Evolutionary conservation across 2,797 vertebrate genomes (phyloP).

Genomic region (Trachops cirrhosus): DNA sequence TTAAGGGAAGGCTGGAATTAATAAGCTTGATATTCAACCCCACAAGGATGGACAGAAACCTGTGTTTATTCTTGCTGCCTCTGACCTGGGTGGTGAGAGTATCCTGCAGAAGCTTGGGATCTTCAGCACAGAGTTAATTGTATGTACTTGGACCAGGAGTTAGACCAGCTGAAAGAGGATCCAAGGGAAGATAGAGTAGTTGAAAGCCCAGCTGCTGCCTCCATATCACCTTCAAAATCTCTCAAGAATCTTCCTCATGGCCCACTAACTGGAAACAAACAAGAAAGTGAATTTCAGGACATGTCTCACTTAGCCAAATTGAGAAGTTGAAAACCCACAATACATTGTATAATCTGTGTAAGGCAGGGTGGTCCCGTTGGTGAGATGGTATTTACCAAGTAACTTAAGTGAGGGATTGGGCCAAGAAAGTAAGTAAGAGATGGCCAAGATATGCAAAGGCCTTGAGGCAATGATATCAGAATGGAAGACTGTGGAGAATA

Average conservation of each 20-base stretch:
- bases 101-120: not conserved
- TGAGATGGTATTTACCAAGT: not conserved
- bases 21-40: not conserved
- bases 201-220: not conserved
- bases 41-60: not conserved
- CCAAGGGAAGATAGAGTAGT: not conserved
- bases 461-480: not conserved
- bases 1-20: not conserved
- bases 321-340: not conserved
- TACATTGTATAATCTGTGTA: not conserved
- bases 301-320: not conserved
- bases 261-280: not conserved
- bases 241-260: not conserved
- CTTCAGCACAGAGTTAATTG: not conserved
- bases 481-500: not conserved
- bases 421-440: not conserved
- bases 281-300: not conserved
- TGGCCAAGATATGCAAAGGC: not conserved
- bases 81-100: not conserved
- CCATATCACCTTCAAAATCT: not conserved
- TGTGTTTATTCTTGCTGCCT: not conserved
- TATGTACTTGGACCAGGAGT: not conserved
- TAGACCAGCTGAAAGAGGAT: not conserved
- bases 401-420: not conserved
- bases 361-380: not conserved